Evolutionary conservation across 2,113 vertebrate genomes (phyloP), one percentile per base, ranked within the genome.

Genomic region (Vulpes lagopus): DNA sequence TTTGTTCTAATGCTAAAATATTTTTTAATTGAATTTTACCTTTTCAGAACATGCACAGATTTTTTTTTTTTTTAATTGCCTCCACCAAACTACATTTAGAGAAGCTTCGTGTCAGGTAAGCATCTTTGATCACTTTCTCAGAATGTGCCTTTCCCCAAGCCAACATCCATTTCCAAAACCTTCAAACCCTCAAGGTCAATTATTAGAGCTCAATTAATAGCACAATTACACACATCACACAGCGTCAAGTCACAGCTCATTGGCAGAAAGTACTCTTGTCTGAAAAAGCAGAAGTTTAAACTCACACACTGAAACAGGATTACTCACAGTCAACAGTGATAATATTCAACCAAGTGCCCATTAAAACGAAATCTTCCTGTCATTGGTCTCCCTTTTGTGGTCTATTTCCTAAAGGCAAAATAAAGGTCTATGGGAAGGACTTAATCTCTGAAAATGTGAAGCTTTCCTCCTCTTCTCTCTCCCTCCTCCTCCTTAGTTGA

Each of bases 151-250:
- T 96, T 76, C 22, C 27, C 57, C 27, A 64, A 85, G 14, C 57
- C 57, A 64, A 82, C 20, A 92, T 59, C 38, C 32, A 85, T 85
- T 90, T 93, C 69, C 8, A 85, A 71, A n/a, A 64, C 53, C 53
- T 93, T 62, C 53, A 94, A 53, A 71, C 11, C 27, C 49, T 79
- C 79, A 71, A 87, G 73, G 55, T 73, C 74, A 88, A 49, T 38
- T 81, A 87, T 92, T 88, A 91, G 91, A 94, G 92, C 64, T 87
- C 30, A 73, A 5, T 91, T 86, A 96, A 87, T 8, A 86, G 65
- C 11, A 62, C 64, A 51, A 73, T 87, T 74, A 55, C 23, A 86
- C 22, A 25, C 35, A 91, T 73, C 23, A 81, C 35, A 64, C 19
- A 81, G 73, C 49, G 27, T 73, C 30, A 64, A 85, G 71, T 35